Base-by-base conservation (phyloP, 2,888 invertebrate genomes). In the Stenotaenia linearis region DNA sequence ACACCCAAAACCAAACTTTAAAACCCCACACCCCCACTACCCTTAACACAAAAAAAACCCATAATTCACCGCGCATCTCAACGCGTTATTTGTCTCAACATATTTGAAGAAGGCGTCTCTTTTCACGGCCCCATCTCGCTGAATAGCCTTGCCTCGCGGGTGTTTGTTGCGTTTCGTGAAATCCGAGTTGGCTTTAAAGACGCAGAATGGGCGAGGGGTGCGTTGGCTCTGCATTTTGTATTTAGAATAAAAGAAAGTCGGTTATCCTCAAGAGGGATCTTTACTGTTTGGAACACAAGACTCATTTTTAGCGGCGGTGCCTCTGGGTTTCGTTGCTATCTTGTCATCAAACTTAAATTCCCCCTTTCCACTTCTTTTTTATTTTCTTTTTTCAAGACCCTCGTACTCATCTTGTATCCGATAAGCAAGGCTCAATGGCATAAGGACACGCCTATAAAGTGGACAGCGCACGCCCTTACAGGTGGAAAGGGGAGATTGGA, bases 191-290 rank as follows among this genome's bases (percentile, higher is more conserved):
- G 45, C 45, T 45, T 45, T 45, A 45, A 45, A 45, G 45, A 45
- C 45, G 45, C 45, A 61, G 61, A 61, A 28, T 61, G 61, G 28
- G 25, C 3, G 61, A 10, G 25, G 61, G 61, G 61, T 25, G 10
- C 7, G 28, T 1, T 25, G 28, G 25, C 23, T 10, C 25, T 61
- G 61, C 61, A 61, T 61, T 61, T 61, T 61, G 61, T 61, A 25
- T 61, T 61, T 61, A 61, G 61, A 61, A 28, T 61, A 61, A 61
- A 61, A 61, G 61, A 61, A 61, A 61, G 61, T 61, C 61, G 61
- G 61, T 61, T 61, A 61, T 61, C 61, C 61, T 61, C 61, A 61
- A 61, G 61, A 61, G 61, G 61, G 25, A 61, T 61, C 61, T 61
- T 61, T 61, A 61, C 61, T 61, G 61, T 61, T 61, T 61, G 61